Conservation (phyloP, 1,140 invertebrate species). For the Brachionus asplanchnoidis region DNA sequence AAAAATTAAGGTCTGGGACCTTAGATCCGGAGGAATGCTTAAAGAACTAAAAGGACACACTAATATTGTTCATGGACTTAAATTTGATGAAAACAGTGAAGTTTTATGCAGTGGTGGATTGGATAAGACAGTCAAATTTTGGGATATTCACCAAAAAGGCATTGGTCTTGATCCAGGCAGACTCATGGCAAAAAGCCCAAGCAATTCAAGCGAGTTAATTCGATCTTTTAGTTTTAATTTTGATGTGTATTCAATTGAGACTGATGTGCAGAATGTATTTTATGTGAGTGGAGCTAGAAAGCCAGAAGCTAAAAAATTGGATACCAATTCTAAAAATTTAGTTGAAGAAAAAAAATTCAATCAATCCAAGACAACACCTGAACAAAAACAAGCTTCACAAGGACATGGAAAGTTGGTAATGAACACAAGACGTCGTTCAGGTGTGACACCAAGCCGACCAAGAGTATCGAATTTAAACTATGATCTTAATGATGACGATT, state of each 20-base stretch:
- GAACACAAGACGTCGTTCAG: neutral
- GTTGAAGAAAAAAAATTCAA: neutral
- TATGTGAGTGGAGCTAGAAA: conserved; percentile 9
- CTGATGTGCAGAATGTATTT: conserved; percentile 21
- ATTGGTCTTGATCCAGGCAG: neutral
- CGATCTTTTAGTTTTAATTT: conserved; percentile 11
- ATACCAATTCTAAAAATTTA: neutral
- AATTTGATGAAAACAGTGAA: conserved; percentile 63
- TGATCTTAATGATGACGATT: conserved; percentile 7
- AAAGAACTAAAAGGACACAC: conserved; percentile 64
- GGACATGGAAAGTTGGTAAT: neutral
- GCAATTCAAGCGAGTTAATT: conserved; percentile 1
- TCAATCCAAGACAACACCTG: neutral
- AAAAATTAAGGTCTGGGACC: conserved; percentile 66
- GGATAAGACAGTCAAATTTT: conserved; percentile 33
- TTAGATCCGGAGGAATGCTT: conserved; percentile 62
- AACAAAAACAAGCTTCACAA: neutral
- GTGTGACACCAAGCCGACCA: neutral
- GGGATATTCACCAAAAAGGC: conserved; percentile 24
- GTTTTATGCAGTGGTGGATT: conserved; percentile 62
- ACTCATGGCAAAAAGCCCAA: neutral
- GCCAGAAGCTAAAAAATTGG: neutral
- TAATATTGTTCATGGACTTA: conserved; percentile 62
- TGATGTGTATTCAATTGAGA: conserved; percentile 26
- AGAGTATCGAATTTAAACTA: neutral